Conservation (phyloP, 1,140 invertebrate species). For the Dinoponera quadriceps region DNA sequence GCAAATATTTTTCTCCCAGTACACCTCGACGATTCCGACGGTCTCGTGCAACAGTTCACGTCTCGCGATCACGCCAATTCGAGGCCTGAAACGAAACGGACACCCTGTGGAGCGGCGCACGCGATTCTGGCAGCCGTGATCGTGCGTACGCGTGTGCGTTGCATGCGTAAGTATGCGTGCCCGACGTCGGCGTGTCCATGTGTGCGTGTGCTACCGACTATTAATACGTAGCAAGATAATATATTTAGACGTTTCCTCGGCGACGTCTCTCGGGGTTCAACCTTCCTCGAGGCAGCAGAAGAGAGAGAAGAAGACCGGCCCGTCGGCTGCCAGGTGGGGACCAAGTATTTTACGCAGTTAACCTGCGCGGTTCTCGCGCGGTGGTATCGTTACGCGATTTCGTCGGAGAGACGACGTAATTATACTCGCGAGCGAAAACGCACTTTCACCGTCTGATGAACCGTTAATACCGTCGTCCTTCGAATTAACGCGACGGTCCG, state of each 20-base stretch:
- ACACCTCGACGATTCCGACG: too few relatives aligned
- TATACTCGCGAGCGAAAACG: background rate
- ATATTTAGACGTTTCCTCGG: slow-evolving; percentile 72
- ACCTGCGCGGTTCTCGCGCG: background rate
- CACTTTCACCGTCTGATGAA: background rate
- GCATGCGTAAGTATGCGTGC: background rate
- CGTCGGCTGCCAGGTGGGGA: slow-evolving; percentile 10
- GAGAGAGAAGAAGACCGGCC: slow-evolving; percentile 15
- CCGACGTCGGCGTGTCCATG: background rate
- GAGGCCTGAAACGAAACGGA: background rate
- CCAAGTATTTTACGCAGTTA: slow-evolving; percentile 36
- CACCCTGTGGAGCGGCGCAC: slow-evolving; percentile 12
- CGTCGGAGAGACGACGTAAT: slow-evolving; percentile 24
- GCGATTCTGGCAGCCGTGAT: slow-evolving; percentile 28
- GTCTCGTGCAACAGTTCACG: background rate
- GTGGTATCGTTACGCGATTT: slow-evolving; percentile 33
- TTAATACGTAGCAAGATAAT: slow-evolving; percentile 73
- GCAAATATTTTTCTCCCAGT: too few relatives aligned
- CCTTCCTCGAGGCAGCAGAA: slow-evolving; percentile 38
- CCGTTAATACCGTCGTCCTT: background rate
- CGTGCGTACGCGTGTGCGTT: background rate
- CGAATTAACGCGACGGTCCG: background rate
- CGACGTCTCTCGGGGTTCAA: slow-evolving; percentile 50
- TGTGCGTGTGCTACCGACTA: slow-evolving; percentile 55
- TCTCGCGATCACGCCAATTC: background rate